Conservation (phyloP, 2,888 invertebrate species). For the Clanis bilineata region DNA sequence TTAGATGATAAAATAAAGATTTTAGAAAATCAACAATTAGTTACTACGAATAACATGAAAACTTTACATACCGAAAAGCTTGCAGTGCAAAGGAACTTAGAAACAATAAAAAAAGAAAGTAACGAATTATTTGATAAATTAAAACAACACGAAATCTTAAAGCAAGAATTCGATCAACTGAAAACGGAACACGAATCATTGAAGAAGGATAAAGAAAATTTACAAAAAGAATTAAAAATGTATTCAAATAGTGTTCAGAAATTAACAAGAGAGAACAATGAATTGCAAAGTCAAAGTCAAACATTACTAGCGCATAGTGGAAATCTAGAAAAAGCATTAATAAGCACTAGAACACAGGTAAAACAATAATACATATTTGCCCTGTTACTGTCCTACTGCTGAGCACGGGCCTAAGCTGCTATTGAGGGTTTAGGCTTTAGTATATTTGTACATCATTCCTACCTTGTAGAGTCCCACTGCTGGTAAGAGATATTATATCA, state of each 20-base stretch:
- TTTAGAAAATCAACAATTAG: conserved; percentile 38
- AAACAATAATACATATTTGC: neutral
- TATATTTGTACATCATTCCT: no score
- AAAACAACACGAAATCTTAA: conserved; percentile 45
- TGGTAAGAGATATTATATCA: neutral
- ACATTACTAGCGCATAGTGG: conserved; percentile 49
- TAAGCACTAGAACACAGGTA: conserved; percentile 58
- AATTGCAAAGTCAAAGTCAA: conserved; percentile 47
- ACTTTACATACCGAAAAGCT: conserved; percentile 48
- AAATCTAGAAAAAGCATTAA: conserved; percentile 57
- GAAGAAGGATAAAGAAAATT: conserved; percentile 48
- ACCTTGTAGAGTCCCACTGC: no score
- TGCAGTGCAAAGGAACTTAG: conserved; percentile 40
- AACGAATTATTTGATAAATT: conserved; percentile 46
- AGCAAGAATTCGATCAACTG: conserved; percentile 47
- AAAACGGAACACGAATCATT: conserved; percentile 41
- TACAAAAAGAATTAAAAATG: conserved; percentile 45
- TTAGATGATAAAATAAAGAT: conserved; percentile 41
- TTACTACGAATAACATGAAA: conserved; percentile 36
- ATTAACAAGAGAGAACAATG: conserved; percentile 48
- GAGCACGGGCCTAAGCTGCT: no score
- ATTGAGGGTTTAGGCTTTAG: no score
- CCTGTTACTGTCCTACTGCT: no score
- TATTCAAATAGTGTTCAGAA: conserved; percentile 40
- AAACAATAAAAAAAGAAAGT: conserved; percentile 49